Evolutionary conservation across 92 coral and sea anemone genomes (phyloP), one percentile per base, ranked within the genome.

Genomic region (Epizoanthus fatuus): DNA sequence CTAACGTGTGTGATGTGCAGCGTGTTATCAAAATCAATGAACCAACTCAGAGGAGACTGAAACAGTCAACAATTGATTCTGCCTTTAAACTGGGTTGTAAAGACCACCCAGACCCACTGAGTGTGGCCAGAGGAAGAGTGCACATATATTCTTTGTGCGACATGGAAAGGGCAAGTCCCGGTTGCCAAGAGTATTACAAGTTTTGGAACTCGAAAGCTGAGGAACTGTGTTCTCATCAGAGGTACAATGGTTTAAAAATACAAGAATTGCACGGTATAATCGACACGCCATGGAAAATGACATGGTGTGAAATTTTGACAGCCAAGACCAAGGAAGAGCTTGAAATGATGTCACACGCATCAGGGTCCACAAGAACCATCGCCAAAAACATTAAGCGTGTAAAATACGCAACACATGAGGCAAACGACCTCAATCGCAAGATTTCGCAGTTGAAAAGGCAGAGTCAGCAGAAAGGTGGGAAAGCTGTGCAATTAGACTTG

Each of bases 141-240:
- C 87, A 83, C 49, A 39, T 83, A 38, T 42, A 83, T 44, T 66
- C 57, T 20, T 32, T 16, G 72, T 25, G 80, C 51, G 86, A 82
- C 69, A 70, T 82, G 64, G 86, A 82, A 82, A 70, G 86, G 63
- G 86, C 80, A 55, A 82, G 58, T 70, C 79, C 35, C 57, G 49
- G 80, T 67, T 58, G 87, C 87, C 58, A 83, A 72, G 80, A 83
- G 19, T 83, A 58, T 56, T 83, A 53, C 87, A 59, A 59, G n/a
- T 70, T 83, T 22, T 83, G 72, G 87, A 83, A 72, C 20, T 15
- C 16, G 11, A 83, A 83, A 83, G 80, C 87, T 67, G 70, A 49
- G 76, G 52, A 72, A 52, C 49, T 70, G 80, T 83, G 87, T n/a
- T 54, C 87, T 49, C 69, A 83, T 79, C 87, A 20, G 53, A 40